These are phyloP conservation scores for Orussus abietinus DNA, from an alignment of 1,140 invertebrate genomes.

Conservation along the genomic window DNA sequence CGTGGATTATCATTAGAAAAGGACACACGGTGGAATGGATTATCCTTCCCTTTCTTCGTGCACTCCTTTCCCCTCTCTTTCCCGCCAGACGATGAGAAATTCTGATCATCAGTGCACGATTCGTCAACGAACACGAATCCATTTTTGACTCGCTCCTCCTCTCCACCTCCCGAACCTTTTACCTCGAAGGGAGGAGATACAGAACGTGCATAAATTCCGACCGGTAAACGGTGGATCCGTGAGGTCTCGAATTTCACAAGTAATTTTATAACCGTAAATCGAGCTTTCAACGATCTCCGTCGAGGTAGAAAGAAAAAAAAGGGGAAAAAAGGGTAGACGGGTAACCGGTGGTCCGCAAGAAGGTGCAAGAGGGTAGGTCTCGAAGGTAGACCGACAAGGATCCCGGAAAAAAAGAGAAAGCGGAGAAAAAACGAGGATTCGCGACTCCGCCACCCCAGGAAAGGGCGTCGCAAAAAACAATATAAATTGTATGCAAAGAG, in stretches of 20 bases:
- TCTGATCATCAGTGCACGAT: too few species aligned
- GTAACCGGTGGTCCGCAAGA: conserved; percentile 2
- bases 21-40: too few species aligned
- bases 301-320: conserved; percentile 16
- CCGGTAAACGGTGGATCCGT: conserved; percentile 26
- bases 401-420: conserved; percentile 6
- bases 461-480: conserved; percentile 2
- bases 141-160: too few species aligned
- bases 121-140: too few species aligned
- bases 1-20: too few species aligned
- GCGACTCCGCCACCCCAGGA: too few species aligned
- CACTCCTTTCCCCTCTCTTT: too few species aligned
- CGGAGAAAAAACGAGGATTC: conserved; percentile 10
- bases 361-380: conserved; percentile 1
- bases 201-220: conserved; percentile 28
- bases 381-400: conserved; percentile 16
- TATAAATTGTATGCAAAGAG: conserved; percentile 48
- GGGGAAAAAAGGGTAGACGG: conserved; percentile 10
- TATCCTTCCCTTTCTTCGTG: too few species aligned
- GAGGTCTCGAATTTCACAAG: conserved; percentile 40
- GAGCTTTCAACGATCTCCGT: conserved; percentile 45
- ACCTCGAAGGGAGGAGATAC: too few species aligned
- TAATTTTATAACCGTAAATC: conserved; percentile 52
- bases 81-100: too few species aligned
- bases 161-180: too few species aligned